Evolutionary conservation across 2,113 vertebrate species (phyloP), one percentile per base, ranked within the genome.

Genomic region (Lepus timidus): DNA sequence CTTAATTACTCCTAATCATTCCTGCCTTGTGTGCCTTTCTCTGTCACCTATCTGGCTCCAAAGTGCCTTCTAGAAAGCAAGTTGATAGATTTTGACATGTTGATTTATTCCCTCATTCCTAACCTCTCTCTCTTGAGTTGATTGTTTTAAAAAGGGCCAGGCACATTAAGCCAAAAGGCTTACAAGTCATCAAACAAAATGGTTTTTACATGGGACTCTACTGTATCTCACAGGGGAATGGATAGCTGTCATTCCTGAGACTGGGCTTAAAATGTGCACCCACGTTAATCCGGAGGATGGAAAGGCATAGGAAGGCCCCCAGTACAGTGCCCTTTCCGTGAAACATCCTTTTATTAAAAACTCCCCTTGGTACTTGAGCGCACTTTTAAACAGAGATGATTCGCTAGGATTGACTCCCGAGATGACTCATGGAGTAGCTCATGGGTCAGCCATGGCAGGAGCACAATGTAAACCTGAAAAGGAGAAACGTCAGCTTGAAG

Each of bases 101-200:
- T 65, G 88, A 27, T 83, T 81, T 52, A 80, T 84, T 90, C 27
- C 11, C 31, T 92, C 22, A 31, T 88, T 90, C 17, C 61, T 22
- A 83, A 29, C 27, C 17, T 29, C 3, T 20, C 81, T 90, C 36
- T 12, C 3, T 76, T 86, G 86, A 20, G 61, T 92, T 91, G n/a
- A 14, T 31, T 58, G 22, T 82, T 49, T 83, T 74, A 36, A 76
- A 44, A 88, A 17, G 31, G 31, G 5, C 6, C 62, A 58, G 20
- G 14, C 23, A 68, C 3, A 65, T 86, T 44, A 85, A 51, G 85
- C 91, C 5, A 44, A 7, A 88, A 86, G 1, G 13, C 49, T 68
- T 82, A 73, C 92, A 64, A 95, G 49, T 75, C 70, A 76, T 88
- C 44, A 93, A 84, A 36, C 39, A 76, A 71, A 91, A 39, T 25